Evolutionary conservation across 2,888 invertebrate genomes (phyloP), one percentile per base, ranked within the genome.

Genomic region (Lithodes maja): DNA sequence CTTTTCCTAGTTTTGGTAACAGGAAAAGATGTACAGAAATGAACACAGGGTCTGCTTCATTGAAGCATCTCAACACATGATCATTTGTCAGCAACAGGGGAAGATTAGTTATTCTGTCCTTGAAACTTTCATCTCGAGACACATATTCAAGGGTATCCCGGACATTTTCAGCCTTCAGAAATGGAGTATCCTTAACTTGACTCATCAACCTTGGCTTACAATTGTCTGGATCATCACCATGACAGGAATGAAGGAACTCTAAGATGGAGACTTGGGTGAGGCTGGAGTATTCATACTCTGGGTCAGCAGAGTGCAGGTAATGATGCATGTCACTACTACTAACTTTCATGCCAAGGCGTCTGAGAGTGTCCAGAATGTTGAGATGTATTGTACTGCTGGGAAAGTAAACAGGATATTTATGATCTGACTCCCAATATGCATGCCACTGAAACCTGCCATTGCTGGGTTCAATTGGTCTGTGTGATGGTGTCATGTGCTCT

Each of bases 311-410:
- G 0, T 0, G 3, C 3, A 87, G 54, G 2, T 53, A 17, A 2
- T 49, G 0, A 17, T 2, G 2, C 78, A 78, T 69, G 1, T 5
- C 68, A 5, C 12, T 2, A 9, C 17, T 79, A 69, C 87, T 33
- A 7, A 87, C 15, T 83, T 87, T 87, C 87, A 87, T 87, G 50
- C 83, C 83, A 68, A 83, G 87, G 12, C 87, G 68, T 75, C 50
- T 83, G 9, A 87, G 69, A 1, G 77, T 49, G 54, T 87, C 68
- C 3, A 77, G 2, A 52, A 82, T 17, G 9, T 68, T 75, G 1
- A 2, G 12, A 12, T 3, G 9, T 0, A 12, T 17, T 3, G 0
- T 75, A 1, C 7, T n/a, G 52, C n/a, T 33, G 3, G 3, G 5
- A 54, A 86, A 86, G 52, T 86, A 81, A 17, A 86, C 61, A 50